Evolutionary conservation across 2,888 invertebrate species (phyloP).

Genomic region (Trisateles emortualis): DNA sequence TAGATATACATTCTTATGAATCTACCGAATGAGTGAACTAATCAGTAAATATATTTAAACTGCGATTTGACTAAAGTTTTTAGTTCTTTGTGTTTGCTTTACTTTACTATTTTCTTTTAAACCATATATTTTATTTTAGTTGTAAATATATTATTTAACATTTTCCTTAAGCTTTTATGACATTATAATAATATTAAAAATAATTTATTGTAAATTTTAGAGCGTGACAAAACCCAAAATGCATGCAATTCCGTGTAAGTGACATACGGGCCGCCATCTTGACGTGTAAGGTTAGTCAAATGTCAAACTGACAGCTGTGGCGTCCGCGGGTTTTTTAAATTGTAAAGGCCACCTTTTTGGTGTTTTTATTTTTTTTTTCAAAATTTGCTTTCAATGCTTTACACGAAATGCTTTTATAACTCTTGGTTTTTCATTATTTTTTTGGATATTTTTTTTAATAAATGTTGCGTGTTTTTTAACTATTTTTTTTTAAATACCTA

Average conservation of each 20-base stretch:
- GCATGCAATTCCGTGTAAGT: constrained; percentile 80
- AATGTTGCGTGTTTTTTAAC: not conserved
- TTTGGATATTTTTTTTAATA: not conserved
- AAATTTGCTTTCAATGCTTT: constrained; percentile 38
- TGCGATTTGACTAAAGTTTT: no score
- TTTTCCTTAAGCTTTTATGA: constrained; percentile 24
- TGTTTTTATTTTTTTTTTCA: constrained; percentile 26
- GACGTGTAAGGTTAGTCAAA: constrained; percentile 78
- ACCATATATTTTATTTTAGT: constrained; percentile 22
- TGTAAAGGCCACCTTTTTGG: constrained; percentile 39
- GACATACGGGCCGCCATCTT: constrained; percentile 76
- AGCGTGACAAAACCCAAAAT: constrained; percentile 83
- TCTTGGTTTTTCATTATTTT: constrained; percentile 38
- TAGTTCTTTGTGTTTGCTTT: no score
- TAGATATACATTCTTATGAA: no score
- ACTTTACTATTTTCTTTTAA: constrained; percentile 10
- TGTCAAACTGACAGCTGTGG: constrained; percentile 65
- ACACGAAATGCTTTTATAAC: constrained; percentile 27
- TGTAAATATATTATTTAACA: constrained; percentile 32
- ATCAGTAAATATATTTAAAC: no score
- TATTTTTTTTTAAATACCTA: constrained; percentile 9
- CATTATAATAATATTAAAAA: constrained; percentile 31
- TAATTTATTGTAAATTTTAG: constrained; percentile 73
- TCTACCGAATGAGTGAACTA: no score
- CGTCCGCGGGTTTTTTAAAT: constrained; percentile 45